Evolutionary conservation across 2,113 vertebrate species (phyloP).

Genomic region (Salvator merianae): DNA sequence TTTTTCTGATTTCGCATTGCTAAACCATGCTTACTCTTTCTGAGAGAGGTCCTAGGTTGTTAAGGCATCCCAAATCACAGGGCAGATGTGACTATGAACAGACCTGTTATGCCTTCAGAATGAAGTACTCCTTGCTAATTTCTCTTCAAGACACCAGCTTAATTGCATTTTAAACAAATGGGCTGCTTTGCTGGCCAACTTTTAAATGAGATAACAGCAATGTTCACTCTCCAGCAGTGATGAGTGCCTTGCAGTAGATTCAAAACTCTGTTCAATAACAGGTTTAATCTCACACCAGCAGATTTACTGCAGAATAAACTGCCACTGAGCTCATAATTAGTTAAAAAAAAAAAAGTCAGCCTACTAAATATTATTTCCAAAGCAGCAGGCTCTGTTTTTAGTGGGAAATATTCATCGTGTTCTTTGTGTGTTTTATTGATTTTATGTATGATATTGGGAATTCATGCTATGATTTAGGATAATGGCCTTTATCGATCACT

Average conservation of each 20-base stretch:
- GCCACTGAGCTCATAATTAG: slow-evolving; percentile 88
- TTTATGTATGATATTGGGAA: slow-evolving; percentile 95
- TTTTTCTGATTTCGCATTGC: slow-evolving; percentile 44
- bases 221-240: slow-evolving; percentile 91
- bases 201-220: slow-evolving; percentile 90
- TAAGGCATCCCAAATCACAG: slow-evolving; percentile 83
- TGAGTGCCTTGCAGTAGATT: slow-evolving; percentile 86
- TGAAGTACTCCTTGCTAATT: slow-evolving; percentile 90
- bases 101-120: slow-evolving; percentile 88
- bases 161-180: slow-evolving; percentile 98
- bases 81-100: slow-evolving; percentile 87
- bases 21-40: slow-evolving; percentile 22
- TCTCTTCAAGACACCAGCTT: slow-evolving; percentile 89
- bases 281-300: slow-evolving; percentile 88
- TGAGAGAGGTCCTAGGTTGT: slow-evolving; percentile 62
- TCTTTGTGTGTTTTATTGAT: slow-evolving; percentile 91
- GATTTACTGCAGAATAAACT: slow-evolving; percentile 88
- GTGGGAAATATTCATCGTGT: slow-evolving; percentile 88
- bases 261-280: slow-evolving; percentile 90
- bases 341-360: slow-evolving; percentile 75
- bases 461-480: slow-evolving; percentile 93
- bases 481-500: slow-evolving; percentile 96
- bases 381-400: slow-evolving; percentile 90
- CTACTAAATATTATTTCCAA: slow-evolving; percentile 90
- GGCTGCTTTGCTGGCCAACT: slow-evolving; percentile 90